phyloP scores from a whole-genome alignment of 2,888 invertebrate genomes.

The Amaurobius ferox region DNA sequence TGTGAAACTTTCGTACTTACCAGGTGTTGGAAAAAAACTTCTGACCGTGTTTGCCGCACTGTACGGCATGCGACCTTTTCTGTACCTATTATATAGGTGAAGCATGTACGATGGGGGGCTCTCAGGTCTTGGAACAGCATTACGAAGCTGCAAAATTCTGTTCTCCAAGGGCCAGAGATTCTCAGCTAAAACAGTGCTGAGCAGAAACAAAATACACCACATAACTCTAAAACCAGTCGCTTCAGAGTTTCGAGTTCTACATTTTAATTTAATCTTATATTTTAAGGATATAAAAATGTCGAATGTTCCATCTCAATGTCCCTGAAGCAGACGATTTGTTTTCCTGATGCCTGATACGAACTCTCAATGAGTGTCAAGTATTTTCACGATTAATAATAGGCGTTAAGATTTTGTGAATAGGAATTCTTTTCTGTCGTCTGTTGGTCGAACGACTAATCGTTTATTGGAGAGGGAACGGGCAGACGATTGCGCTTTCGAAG shows the following conservation, averaged over 20 bases:
- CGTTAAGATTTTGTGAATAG: too few species aligned
- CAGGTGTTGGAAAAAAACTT: slow-evolving; percentile 61
- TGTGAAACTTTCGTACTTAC: slow-evolving; percentile 9
- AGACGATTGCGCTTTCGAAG: slow-evolving; percentile 26
- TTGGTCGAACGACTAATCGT: slow-evolving; percentile 22
- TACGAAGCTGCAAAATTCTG: slow-evolving; percentile 47
- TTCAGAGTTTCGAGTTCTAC: too few species aligned
- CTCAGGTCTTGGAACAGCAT: slow-evolving; percentile 25
- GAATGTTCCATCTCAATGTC: too few species aligned
- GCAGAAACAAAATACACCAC: slow-evolving; percentile 34
- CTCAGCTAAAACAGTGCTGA: slow-evolving; percentile 12
- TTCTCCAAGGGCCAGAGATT: slow-evolving; percentile 48
- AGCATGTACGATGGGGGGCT: slow-evolving; percentile 65
- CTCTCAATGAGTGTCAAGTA: too few species aligned
- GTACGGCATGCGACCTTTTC: slow-evolving; percentile 63
- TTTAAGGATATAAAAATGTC: too few species aligned
- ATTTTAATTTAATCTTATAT: too few species aligned
- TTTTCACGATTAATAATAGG: too few species aligned
- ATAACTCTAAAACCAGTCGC: not conserved
- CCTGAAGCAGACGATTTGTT: too few species aligned
- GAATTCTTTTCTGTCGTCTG: not conserved
- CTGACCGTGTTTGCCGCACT: slow-evolving; percentile 62
- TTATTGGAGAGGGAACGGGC: slow-evolving; percentile 15
- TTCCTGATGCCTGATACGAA: too few species aligned
- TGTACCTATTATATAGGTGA: slow-evolving; percentile 62